phyloP scores from a whole-genome alignment of 2,113 vertebrate species.

The Lathamus discolor region DNA sequence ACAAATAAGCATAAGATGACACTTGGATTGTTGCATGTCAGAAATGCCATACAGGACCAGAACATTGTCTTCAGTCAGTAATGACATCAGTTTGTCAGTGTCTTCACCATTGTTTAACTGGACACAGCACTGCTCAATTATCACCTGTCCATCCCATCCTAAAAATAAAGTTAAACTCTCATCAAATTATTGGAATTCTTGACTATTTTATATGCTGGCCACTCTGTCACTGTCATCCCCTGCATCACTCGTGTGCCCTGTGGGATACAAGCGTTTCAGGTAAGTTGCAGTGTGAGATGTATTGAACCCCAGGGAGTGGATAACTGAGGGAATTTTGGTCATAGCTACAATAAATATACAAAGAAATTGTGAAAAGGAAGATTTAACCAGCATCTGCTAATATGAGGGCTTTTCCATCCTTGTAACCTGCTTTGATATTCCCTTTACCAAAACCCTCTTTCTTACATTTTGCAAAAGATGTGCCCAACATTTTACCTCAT shows the following conservation, averaged over 20 bases:
- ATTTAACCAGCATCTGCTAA: neutral
- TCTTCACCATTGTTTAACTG: neutral
- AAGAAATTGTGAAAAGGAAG: neutral
- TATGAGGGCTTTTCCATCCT: fast-evolving
- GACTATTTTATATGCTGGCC: neutral
- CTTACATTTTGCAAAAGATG: neutral
- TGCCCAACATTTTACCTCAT: neutral
- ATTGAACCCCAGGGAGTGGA: neutral
- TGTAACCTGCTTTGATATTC: neutral
- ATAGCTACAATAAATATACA: neutral
- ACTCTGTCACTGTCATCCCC: neutral
- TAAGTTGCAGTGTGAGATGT: neutral
- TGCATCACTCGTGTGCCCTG: neutral
- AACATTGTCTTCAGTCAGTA: neutral
- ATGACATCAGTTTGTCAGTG: neutral
- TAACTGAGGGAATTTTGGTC: neutral
- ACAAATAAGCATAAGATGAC: neutral
- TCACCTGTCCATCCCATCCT: neutral
- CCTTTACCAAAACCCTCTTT: neutral
- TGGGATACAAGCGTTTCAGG: neutral
- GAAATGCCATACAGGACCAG: neutral
- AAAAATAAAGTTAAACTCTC: neutral
- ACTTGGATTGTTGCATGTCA: neutral
- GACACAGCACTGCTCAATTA: neutral
- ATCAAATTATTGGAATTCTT: neutral